phyloP scores from a whole-genome alignment of 2,888 invertebrate genomes.

The Acanthoscelides obtectus region DNA sequence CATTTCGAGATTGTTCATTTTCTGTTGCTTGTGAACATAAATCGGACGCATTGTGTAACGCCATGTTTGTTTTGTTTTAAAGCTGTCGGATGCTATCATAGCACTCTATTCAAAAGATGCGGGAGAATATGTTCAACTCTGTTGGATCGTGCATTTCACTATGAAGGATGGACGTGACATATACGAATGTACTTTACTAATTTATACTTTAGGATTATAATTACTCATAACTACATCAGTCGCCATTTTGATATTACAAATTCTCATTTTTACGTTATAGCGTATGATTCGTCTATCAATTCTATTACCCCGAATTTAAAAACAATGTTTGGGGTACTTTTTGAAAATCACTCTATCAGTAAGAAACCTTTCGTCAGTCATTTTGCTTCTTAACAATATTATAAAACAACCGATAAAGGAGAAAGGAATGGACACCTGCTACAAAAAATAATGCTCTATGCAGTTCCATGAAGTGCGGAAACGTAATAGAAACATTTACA shows the following conservation, averaged over 20 bases:
- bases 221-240: too few species aligned
- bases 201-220: too few species aligned
- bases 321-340: too few species aligned
- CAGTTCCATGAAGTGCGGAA: background rate
- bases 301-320: too few species aligned
- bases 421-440: background rate
- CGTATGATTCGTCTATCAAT: too few species aligned
- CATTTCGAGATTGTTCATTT: slow-evolving; percentile 25
- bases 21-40: background rate
- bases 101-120: background rate
- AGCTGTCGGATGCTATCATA: background rate
- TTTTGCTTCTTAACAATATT: background rate
- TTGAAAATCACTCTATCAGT: too few species aligned
- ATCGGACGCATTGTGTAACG: slow-evolving; percentile 18
- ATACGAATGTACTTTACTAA: too few species aligned
- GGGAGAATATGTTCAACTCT: too few species aligned
- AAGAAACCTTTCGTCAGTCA: background rate
- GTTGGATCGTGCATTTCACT: too few species aligned
- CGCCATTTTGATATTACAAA: too few species aligned
- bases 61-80: slow-evolving; percentile 1
- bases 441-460: background rate
- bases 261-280: too few species aligned
- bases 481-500: background rate
- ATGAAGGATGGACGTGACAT: too few species aligned
- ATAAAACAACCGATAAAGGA: background rate